Base-by-base conservation (phyloP, 1,140 invertebrate species). In the Rhagoletis zephyria region DNA sequence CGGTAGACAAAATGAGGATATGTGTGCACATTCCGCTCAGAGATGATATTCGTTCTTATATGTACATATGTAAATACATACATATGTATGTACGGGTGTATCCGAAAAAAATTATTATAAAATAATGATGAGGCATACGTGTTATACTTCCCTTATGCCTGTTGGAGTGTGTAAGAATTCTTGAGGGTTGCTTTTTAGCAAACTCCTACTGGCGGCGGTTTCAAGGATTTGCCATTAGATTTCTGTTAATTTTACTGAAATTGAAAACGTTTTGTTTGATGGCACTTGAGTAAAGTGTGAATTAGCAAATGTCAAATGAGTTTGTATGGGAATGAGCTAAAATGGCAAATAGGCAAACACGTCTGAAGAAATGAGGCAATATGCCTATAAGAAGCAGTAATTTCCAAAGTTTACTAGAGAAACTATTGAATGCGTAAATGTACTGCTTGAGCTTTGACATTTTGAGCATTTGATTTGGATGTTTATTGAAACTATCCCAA, bases 161-260 rank as follows among this genome's bases (percentile, higher is more conserved):
- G 30, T 30, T 30, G 30, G 30, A 30, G 30, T 42, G 10, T 67
- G 65, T 40, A 9, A 5, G 1, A 42, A 4, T 45, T 40, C 3
- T 70, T 70, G 14, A 3, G 65, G 65, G 65, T 42, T 74, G 3
- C 16, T n/a, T n/a, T 12, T n/a, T 45, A n/a, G 67, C 42, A 4
- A 48, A 48, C 42, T 7, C 42, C 67, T 74, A 42, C 3, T 42
- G 14, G 16, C 3, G 14, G 67, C 4, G 14, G 9, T 5, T 9
- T 45, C 3, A 48, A 74, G 42, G 40, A 74, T 42, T 14, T 12
- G 6, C 14, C 42, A 48, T 59, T 86, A 88, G 88, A 88, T 89
- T 91, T 88, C 87, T 88, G 89, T 90, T 91, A 89, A 91, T 91
- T 91, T 90, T 89, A 85, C 87, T 89, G 65, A 85, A 91, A 90